A percentile compares a stretch with the other conserved stretches of the same genome.
phyloP scores from a whole-genome alignment of 2,888 invertebrate genomes.

The Cerastis leucographa region DNA sequence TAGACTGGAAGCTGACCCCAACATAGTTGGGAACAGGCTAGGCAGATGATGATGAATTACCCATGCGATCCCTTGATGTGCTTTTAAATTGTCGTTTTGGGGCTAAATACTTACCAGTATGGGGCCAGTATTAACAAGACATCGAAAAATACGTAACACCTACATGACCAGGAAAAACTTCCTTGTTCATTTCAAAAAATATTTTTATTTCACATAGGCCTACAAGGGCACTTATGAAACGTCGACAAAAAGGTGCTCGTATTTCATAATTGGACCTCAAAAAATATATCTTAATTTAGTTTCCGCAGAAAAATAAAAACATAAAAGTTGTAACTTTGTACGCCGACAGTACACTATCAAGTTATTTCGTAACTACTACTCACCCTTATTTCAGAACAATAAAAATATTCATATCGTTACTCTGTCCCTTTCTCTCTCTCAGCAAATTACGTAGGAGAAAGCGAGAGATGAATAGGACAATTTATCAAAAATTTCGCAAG shows the following conservation, averaged over 20 bases:
- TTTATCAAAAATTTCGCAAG: slow-evolving; percentile 71
- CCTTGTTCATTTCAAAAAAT: not conserved
- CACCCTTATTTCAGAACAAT: slow-evolving; percentile 64
- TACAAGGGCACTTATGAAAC: no score
- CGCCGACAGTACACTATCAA: slow-evolving; percentile 61
- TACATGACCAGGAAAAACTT: not conserved
- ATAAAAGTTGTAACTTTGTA: not conserved
- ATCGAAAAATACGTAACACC: not conserved
- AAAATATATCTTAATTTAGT: not conserved
- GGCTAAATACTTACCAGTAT: no score
- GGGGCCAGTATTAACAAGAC: not conserved
- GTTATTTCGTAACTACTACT: slow-evolving; percentile 67
- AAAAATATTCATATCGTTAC: slow-evolving; percentile 71
- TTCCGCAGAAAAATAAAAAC: not conserved
- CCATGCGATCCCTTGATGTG: not conserved
- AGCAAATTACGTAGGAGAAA: slow-evolving; percentile 24
- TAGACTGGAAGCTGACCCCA: no score
- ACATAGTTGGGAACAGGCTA: no score
- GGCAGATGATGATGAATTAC: no score
- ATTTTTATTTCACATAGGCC: no score
- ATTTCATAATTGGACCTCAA: not conserved
- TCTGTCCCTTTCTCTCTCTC: slow-evolving; percentile 48
- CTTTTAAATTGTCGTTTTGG: not conserved
- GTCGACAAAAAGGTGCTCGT: no score
- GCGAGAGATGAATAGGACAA: slow-evolving; percentile 56